phyloP scores from a whole-genome alignment of 2,797 vertebrate species.

The Tachyglossus aculeatus region DNA sequence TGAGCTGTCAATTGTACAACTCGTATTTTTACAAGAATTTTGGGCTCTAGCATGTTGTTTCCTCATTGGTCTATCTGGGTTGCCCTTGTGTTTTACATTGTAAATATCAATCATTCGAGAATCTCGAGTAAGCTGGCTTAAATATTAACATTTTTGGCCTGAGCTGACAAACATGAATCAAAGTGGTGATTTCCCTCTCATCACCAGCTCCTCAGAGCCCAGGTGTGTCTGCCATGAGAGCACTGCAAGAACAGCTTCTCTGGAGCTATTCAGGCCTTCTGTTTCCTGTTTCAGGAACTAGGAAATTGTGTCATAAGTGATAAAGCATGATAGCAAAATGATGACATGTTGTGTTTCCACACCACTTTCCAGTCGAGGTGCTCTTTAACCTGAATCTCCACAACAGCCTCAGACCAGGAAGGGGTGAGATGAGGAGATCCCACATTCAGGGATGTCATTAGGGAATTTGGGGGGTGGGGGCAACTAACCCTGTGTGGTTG shows the following conservation, averaged over 20 bases:
- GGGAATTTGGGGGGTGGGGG: no score
- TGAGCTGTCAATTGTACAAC: no score
- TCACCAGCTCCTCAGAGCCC: no score
- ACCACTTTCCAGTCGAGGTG: not conserved
- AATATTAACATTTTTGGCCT: not conserved
- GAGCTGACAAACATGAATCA: not conserved
- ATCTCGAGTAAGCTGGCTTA: not conserved
- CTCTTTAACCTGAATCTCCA: constrained; percentile 30
- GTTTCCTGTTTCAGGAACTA: not conserved
- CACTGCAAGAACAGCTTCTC: not conserved
- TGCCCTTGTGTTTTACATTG: not conserved
- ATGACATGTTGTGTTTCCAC: constrained; percentile 2
- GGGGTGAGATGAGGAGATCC: no score
- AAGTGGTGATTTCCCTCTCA: not conserved
- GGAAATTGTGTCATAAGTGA: constrained; percentile 15
- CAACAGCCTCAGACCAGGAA: no score
- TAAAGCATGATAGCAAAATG: constrained; percentile 8
- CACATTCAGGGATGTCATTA: no score
- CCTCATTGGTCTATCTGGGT: not conserved
- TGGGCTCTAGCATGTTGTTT: not conserved
- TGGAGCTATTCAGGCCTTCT: not conserved
- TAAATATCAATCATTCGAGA: not conserved
- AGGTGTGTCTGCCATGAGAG: not conserved
- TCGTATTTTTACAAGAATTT: no score
- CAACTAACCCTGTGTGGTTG: no score